phyloP scores from a whole-genome alignment of 1,140 invertebrate genomes.

The Trachymyrmex septentrionalis region DNA sequence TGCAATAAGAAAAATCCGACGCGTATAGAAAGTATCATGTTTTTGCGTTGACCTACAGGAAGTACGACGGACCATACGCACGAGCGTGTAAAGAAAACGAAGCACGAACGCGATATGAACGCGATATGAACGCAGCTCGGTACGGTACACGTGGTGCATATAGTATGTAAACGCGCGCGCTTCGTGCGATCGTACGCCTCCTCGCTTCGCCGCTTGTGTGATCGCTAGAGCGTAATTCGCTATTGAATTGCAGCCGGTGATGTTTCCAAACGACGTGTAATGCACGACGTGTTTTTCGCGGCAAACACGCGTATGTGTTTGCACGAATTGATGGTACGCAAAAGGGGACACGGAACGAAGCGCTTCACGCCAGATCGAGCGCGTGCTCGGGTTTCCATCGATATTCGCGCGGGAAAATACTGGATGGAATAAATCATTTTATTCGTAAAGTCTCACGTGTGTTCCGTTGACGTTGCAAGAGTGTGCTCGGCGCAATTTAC shows the following conservation, averaged over 20 bases:
- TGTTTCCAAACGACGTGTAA: constrained; percentile 4
- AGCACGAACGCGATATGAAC: constrained; percentile 44
- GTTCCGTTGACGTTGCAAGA: not conserved
- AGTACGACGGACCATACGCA: constrained; percentile 37
- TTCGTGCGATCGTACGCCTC: constrained; percentile 59
- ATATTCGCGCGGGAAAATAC: not conserved
- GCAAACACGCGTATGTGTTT: not conserved
- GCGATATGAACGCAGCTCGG: not conserved
- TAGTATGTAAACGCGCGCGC: constrained; percentile 17
- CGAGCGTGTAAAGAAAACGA: not conserved
- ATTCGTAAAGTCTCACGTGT: not conserved
- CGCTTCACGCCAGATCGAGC: not conserved
- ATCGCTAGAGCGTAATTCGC: constrained; percentile 69
- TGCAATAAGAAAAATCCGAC: not conserved
- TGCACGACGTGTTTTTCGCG: not conserved
- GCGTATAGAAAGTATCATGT: constrained; percentile 54
- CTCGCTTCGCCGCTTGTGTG: constrained; percentile 56
- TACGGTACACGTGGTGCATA: constrained; percentile 6
- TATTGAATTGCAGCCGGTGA: not conserved
- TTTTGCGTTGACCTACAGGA: constrained; percentile 72
- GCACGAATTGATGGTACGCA: not conserved
- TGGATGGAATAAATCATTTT: constrained; percentile 9
- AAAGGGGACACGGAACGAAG: not conserved
- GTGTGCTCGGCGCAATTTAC: not conserved
- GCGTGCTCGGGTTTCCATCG: not conserved